phyloP scores from a whole-genome alignment of 1,140 invertebrate genomes.

The Papilio helenus region DNA sequence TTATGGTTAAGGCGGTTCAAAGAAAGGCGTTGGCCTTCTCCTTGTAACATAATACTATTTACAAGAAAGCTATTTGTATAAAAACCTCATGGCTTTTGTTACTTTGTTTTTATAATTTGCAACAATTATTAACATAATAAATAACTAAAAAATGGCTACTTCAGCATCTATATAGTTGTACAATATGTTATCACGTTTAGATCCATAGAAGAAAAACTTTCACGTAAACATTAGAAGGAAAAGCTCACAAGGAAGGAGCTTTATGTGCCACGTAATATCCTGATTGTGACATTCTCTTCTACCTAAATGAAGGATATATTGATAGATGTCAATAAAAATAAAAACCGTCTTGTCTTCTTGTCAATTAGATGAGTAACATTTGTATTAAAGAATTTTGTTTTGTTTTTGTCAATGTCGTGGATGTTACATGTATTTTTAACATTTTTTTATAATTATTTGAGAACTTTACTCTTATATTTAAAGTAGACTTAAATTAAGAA shows the following conservation, averaged over 20 bases:
- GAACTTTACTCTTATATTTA: not conserved
- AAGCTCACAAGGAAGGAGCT: not conserved
- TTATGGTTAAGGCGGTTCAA: not conserved
- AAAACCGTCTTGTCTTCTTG: not conserved
- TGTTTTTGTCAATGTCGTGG: no score
- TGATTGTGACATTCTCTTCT: not conserved
- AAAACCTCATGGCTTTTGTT: not conserved
- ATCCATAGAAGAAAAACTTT: not conserved
- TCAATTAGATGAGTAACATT: no score
- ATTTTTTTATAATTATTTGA: no score
- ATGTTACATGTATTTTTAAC: no score
- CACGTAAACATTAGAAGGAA: not conserved
- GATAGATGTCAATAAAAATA: not conserved
- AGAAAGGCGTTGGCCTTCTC: conserved; percentile 5
- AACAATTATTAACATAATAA: not conserved
- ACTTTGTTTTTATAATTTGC: no score
- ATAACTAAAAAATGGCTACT: not conserved
- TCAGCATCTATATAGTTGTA: not conserved
- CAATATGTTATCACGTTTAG: no score
- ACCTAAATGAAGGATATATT: not conserved
- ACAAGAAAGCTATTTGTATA: not conserved
- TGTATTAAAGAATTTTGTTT: no score
- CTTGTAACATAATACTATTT: not conserved
- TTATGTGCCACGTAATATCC: not conserved
- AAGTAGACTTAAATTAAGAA: not conserved